These are phyloP conservation scores for Lamellibrachia luymesi DNA, from an alignment of 1,140 invertebrate genomes.

Conservation along the genomic window DNA sequence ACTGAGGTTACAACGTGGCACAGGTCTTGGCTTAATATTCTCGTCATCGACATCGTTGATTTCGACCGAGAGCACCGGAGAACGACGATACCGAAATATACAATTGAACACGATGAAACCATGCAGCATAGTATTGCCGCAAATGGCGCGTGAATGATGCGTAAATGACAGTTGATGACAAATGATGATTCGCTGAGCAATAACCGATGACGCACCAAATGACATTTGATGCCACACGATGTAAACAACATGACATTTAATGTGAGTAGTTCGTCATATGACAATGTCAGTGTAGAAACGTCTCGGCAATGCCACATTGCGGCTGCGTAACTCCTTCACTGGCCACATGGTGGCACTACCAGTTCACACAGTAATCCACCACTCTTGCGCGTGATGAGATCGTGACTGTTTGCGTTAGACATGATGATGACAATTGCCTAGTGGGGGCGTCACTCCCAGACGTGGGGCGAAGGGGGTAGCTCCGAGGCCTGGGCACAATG, in stretches of 20 bases:
- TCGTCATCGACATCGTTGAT: neutral
- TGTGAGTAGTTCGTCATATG: neutral
- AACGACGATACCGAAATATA: neutral
- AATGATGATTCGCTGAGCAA: neutral
- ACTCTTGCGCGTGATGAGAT: neutral
- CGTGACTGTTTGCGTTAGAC: neutral
- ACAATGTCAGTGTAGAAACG: neutral
- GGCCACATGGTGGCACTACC: neutral
- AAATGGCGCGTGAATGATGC: neutral
- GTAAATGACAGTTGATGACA: neutral
- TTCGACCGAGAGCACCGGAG: neutral
- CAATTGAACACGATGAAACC: neutral
- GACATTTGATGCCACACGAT: neutral
- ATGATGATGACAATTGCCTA: neutral
- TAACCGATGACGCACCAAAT: neutral
- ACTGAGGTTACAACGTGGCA: neutral
- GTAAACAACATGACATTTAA: no score
- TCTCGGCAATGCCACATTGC: neutral
- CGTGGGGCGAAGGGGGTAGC: slow-evolving; percentile 93
- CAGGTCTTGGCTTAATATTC: neutral
- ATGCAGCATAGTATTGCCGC: neutral
- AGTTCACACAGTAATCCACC: neutral
- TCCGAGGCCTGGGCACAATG: slow-evolving; percentile 96
- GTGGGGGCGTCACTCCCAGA: slow-evolving; percentile 77
- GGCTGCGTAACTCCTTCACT: neutral